Evolutionary conservation across 2,888 invertebrate species (phyloP).

Genomic region (Eueremaeus valkanovi): DNA sequence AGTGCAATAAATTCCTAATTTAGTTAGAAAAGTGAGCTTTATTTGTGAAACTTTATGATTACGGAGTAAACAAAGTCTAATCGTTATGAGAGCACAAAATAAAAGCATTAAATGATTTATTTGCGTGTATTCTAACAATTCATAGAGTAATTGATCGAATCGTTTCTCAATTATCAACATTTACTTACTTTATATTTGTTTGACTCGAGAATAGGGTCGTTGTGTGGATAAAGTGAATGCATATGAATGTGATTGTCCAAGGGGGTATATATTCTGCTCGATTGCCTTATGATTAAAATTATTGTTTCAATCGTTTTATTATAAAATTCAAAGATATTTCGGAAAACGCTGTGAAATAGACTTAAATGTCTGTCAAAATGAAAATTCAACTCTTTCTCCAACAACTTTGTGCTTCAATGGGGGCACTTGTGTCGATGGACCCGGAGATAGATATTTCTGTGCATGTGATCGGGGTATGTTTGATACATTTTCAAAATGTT

Average conservation of each 20-base stretch:
- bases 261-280: neutral
- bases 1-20: no score
- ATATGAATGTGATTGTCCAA: constrained; percentile 21
- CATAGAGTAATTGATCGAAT: no score
- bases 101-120: no score
- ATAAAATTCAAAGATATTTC: neutral
- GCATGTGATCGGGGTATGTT: constrained; percentile 6
- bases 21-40: no score
- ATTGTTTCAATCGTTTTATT: neutral
- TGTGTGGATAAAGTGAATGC: constrained; percentile 32
- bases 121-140: no score
- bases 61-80: no score
- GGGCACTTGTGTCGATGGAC: constrained; percentile 37
- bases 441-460: constrained; percentile 32
- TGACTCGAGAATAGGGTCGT: constrained; percentile 18
- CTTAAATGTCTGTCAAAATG: constrained; percentile 24
- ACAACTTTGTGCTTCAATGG: constrained; percentile 26
- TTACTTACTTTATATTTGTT: no score
- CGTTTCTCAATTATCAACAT: no score
- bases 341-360: constrained; percentile 38
- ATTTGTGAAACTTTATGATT: no score
- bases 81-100: no score
- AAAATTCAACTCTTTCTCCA: neutral
- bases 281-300: neutral
- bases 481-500: neutral